Percentiles rank a stretch among this genome's conserved stretches.
Conservation (phyloP, 1,140 invertebrate genomes). For the Planococcus citri region DNA sequence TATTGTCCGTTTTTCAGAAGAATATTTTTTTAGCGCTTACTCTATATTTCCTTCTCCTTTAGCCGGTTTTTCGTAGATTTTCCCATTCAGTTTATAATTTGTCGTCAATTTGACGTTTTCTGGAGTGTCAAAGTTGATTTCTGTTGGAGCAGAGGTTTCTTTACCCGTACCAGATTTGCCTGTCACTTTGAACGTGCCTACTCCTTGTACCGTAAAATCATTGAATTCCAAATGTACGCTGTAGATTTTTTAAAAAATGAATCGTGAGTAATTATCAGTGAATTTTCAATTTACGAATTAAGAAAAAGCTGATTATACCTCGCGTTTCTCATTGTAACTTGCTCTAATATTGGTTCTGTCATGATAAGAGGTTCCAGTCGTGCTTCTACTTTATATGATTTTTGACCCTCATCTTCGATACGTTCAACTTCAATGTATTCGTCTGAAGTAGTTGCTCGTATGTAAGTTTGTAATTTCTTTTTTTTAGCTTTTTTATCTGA, state of each 20-base stretch:
- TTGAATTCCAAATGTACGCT: neutral
- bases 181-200: neutral
- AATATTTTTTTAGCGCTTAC: neutral
- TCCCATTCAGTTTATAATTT: neutral
- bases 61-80: neutral
- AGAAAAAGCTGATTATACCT: neutral
- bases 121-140: neutral
- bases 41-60: neutral
- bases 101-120: neutral
- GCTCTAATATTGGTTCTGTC: neutral
- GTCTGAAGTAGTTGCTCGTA: neutral
- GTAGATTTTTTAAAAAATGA: neutral
- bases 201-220: neutral
- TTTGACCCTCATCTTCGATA: neutral
- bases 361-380: neutral
- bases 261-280: no score
- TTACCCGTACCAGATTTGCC: neutral
- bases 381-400: constrained; percentile 10
- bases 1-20: neutral
- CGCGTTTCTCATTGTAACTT: neutral
- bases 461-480: neutral
- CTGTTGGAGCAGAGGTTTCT: neutral
- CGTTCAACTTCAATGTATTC: constrained; percentile 10
- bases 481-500: neutral
- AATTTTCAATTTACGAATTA: neutral